Conservation (phyloP, 2,113 vertebrate species). For the Chloropsis hardwickii region DNA sequence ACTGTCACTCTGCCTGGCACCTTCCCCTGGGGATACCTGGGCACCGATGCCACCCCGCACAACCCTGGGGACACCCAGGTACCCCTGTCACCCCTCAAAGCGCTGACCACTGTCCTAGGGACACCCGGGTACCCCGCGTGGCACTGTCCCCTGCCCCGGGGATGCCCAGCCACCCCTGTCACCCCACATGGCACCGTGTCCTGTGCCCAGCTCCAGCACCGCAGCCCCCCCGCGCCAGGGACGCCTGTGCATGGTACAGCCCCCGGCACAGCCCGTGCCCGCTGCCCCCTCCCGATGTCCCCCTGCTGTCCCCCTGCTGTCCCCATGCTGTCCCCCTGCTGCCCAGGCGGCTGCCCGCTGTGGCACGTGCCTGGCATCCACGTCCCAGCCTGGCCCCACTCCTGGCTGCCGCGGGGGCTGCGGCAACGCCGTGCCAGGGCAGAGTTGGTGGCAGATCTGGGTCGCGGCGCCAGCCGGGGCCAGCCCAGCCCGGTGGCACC, state of each 20-base stretch:
- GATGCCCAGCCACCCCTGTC: neutral
- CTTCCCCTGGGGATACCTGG: neutral
- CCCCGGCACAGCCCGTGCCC: neutral
- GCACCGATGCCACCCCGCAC: neutral
- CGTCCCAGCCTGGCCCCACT: neutral
- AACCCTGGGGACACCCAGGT: neutral
- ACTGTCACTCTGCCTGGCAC: neutral
- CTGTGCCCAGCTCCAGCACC: neutral
- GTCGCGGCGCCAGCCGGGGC: neutral
- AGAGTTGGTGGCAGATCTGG: neutral
- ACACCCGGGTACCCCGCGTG: neutral
- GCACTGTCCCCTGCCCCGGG: neutral
- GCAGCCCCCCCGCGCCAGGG: neutral
- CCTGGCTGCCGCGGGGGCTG: neutral
- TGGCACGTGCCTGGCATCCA: constrained; percentile 31
- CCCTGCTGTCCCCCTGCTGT: neutral
- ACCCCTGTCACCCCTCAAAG: neutral
- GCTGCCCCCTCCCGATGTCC: no score
- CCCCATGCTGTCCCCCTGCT: neutral
- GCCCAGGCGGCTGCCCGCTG: neutral
- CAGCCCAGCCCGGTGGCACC: neutral
- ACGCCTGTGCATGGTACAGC: fast-evolving
- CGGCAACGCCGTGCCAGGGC: neutral
- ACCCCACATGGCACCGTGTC: neutral
- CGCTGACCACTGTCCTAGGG: neutral